Conservation (phyloP, 2,797 vertebrate species). For the Thunnus albacares region DNA sequence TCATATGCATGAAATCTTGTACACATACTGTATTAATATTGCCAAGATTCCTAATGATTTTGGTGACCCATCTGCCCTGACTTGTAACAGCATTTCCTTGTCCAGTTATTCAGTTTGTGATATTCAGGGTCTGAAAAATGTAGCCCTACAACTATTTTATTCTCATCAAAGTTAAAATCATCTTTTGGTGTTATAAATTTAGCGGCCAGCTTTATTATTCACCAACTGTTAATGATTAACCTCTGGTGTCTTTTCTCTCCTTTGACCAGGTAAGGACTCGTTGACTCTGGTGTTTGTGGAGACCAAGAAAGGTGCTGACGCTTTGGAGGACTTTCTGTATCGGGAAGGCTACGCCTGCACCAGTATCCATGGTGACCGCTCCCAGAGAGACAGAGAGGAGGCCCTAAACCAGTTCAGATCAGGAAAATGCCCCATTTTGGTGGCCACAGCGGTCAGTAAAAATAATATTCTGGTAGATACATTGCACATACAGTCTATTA, state of each 20-base stretch:
- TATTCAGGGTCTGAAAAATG: neutral
- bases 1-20: neutral
- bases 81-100: neutral
- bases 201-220: neutral
- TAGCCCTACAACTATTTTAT: neutral
- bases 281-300: slow-evolving; percentile 97
- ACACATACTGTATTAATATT: too few species aligned
- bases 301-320: slow-evolving; percentile 97
- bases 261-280: slow-evolving; percentile 91
- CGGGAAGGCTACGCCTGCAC: slow-evolving; percentile 96
- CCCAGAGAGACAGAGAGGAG: slow-evolving; percentile 96
- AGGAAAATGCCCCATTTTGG: slow-evolving; percentile 96
- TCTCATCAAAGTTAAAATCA: neutral
- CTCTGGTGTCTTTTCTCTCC: neutral
- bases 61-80: neutral
- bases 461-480: rapidly evolving
- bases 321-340: slow-evolving; percentile 95
- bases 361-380: slow-evolving; percentile 97
- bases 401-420: slow-evolving; percentile 96
- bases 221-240: neutral
- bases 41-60: neutral
- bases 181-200: neutral
- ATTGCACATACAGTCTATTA: too few species aligned
- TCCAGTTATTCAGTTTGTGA: neutral
- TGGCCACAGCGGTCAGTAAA: slow-evolving; percentile 93